These are phyloP conservation scores for Desmophyllum pertusum DNA, from an alignment of 92 coral and sea anemone genomes.

Conservation along the genomic window DNA sequence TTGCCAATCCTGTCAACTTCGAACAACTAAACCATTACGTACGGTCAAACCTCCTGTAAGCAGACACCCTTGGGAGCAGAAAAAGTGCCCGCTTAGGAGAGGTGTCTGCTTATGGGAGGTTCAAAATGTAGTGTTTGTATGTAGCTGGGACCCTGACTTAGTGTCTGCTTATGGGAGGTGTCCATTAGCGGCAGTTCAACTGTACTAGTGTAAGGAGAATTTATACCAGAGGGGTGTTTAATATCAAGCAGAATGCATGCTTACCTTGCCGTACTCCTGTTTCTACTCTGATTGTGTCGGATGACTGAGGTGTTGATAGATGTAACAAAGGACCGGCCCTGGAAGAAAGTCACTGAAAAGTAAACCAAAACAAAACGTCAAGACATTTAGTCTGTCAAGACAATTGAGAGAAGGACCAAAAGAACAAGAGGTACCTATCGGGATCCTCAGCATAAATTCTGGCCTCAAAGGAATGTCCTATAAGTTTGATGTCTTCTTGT, in stretches of 20 bases:
- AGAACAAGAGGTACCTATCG: slow-evolving; percentile 72
- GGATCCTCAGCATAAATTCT: slow-evolving; percentile 98
- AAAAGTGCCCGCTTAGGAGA: too few species aligned
- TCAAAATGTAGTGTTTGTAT: too few species aligned
- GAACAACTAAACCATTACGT: too few species aligned
- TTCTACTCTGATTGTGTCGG: slow-evolving; percentile 86
- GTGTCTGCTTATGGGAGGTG: too few species aligned
- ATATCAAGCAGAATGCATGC: too few species aligned
- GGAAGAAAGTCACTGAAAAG: slow-evolving; percentile 90
- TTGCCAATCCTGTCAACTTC: slow-evolving; percentile 97
- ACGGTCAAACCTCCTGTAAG: too few species aligned
- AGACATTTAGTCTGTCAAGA: neutral
- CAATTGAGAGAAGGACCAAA: neutral
- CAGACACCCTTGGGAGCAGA: too few species aligned
- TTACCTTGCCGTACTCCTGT: slow-evolving; percentile 98
- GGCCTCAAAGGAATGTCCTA: slow-evolving; percentile 96
- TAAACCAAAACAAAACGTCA: neutral
- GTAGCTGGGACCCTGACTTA: too few species aligned
- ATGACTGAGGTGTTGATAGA: slow-evolving; percentile 82
- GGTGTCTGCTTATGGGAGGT: too few species aligned
- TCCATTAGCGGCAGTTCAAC: too few species aligned
- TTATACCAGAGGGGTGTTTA: too few species aligned
- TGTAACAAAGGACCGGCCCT: slow-evolving; percentile 97
- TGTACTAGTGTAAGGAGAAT: slow-evolving; percentile 72
- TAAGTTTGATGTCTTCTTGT: slow-evolving; percentile 78